Conservation (phyloP, 2,113 vertebrate genomes). For the Eurystomus gularis region DNA sequence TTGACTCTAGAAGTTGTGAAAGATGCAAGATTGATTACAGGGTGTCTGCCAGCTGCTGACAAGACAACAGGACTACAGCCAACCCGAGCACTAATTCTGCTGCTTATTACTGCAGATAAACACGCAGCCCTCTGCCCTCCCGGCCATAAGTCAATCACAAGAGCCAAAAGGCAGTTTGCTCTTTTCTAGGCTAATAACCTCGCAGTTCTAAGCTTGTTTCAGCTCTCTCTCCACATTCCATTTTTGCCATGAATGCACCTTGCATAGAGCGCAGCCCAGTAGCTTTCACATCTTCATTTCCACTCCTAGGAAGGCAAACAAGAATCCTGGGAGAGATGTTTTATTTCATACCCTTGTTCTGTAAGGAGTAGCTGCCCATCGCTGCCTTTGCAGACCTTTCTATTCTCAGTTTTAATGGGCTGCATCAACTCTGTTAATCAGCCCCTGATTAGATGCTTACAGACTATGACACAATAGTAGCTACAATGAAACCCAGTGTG, state of each 20-base stretch:
- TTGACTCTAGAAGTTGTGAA: background rate
- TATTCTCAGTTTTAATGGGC: background rate
- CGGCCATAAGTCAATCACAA: background rate
- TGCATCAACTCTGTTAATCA: background rate
- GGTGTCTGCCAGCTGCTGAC: constrained; percentile 11
- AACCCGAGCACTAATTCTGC: background rate
- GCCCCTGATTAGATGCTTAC: background rate
- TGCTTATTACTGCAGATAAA: background rate
- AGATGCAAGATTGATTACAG: background rate
- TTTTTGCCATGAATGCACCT: background rate
- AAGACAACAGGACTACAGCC: background rate
- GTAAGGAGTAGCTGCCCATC: background rate
- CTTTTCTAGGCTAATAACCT: background rate
- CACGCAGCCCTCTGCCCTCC: background rate
- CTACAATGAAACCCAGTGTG: background rate
- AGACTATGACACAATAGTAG: background rate
- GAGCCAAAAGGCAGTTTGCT: background rate
- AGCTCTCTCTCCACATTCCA: background rate
- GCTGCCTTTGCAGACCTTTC: background rate
- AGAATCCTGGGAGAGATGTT: background rate
- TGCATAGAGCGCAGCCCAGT: background rate
- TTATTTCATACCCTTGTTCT: background rate
- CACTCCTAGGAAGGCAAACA: background rate
- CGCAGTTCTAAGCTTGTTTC: background rate
- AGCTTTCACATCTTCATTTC: background rate